Evolutionary conservation across 2,888 invertebrate genomes (phyloP).

Genomic region (Netelia fuscicornis): DNA sequence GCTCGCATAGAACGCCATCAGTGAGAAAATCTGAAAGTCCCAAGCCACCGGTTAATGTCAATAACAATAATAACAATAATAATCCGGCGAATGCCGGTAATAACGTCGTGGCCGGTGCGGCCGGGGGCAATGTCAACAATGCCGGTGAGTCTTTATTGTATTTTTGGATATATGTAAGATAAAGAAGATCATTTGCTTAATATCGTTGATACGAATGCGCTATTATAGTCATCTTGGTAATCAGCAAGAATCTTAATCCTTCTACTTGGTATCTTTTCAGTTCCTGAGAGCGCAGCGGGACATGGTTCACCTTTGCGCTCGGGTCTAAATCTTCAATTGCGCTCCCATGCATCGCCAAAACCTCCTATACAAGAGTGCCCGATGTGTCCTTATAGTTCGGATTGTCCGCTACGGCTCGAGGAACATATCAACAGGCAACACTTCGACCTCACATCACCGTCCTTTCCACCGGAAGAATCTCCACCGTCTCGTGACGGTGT

Average conservation of each 20-base stretch:
- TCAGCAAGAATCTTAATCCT: slow-evolving; percentile 3
- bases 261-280: slow-evolving; percentile 62
- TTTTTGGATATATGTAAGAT: too few species aligned
- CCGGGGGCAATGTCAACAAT: slow-evolving; percentile 76
- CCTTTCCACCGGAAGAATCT: slow-evolving; percentile 85
- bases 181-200: too few species aligned
- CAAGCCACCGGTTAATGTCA: slow-evolving; percentile 74
- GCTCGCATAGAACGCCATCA: slow-evolving; percentile 37
- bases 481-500: slow-evolving; percentile 81
- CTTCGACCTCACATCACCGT: slow-evolving; percentile 93
- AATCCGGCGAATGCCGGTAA: slow-evolving; percentile 69
- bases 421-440: slow-evolving; percentile 94
- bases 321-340: slow-evolving; percentile 82
- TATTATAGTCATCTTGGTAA: slow-evolving; percentile 16
- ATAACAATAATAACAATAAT: slow-evolving; percentile 84
- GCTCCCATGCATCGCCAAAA: slow-evolving; percentile 82
- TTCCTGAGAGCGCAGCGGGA: slow-evolving; percentile 85
- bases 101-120: slow-evolving; percentile 55
- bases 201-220: too few species aligned
- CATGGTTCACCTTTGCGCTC: slow-evolving; percentile 91
- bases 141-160: slow-evolving; percentile 70
- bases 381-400: slow-evolving; percentile 91
- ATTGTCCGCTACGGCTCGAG: slow-evolving; percentile 90
- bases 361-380: slow-evolving; percentile 88
- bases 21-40: slow-evolving; percentile 54